Conservation (phyloP, 2,113 vertebrate genomes). For the Vidua macroura region DNA sequence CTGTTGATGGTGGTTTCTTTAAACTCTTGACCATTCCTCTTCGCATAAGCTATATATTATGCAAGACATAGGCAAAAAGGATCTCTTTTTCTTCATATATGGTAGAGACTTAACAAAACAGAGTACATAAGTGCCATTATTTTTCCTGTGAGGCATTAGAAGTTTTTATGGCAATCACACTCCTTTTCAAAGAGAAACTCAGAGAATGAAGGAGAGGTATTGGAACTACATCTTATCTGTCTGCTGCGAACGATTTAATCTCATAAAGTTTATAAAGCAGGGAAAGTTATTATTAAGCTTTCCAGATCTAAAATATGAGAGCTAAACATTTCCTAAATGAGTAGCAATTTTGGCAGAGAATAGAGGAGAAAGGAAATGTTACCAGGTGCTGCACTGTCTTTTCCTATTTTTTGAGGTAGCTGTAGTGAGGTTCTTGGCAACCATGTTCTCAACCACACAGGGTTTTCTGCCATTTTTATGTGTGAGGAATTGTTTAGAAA, state of each 20-base stretch:
- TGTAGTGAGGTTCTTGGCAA: not conserved
- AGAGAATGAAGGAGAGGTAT: not conserved
- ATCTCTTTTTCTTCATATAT: not conserved
- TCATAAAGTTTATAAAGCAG: not conserved
- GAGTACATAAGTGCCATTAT: not conserved
- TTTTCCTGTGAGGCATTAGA: not conserved
- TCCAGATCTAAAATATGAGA: not conserved
- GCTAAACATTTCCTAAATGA: not conserved
- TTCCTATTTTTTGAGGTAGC: not conserved
- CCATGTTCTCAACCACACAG: not conserved
- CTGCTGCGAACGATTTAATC: not conserved
- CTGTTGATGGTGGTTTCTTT: not conserved
- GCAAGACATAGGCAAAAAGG: not conserved
- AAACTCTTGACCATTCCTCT: not conserved
- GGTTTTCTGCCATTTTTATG: not conserved
- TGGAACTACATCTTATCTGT: not conserved
- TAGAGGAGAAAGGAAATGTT: not conserved
- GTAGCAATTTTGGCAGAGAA: not conserved
- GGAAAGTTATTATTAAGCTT: not conserved
- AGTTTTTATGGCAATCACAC: not conserved
- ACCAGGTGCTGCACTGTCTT: not conserved
- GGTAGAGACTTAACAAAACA: not conserved
- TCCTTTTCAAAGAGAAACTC: not conserved
- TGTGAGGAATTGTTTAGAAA: not conserved
- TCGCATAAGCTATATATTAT: not conserved